Base-by-base conservation (phyloP, 2,888 invertebrate species). In the Shargacucullia verbasci region DNA sequence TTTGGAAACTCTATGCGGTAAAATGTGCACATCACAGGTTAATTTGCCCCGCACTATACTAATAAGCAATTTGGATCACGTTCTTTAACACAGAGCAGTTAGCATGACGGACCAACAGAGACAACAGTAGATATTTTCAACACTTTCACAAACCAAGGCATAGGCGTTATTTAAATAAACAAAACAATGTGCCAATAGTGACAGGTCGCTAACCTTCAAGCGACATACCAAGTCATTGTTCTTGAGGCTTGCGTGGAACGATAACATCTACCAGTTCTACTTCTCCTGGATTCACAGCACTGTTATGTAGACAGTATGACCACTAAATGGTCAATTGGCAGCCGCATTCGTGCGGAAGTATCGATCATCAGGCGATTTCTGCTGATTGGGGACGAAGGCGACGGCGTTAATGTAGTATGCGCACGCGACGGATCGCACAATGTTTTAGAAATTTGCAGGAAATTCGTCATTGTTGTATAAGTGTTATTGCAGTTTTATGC, bases 351-450 rank as follows among this genome's bases (percentile, higher is more conserved):
- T 71, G 56, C 70, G 76, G 77, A 76, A 76, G 68, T 73, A 62
- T 63, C 70, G 69, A 74, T 77, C 61, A 75, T 66, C 39, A 49
- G 31, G 20, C 62, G 68, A 76, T 70, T 62, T 70, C 54, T 60
- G 55, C 57, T 70, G 59, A 67, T 53, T 57, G 37, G 46, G 44
- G 38, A 33, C 55, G 34, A 50, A 52, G 20, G 27, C 13, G n/a
- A 46, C 13, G 0, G 27, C 53, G 31, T 9, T 41, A 50, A 70
- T 48, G 38, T 35, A 35, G 12, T 39, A 46, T 49, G 52, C 54
- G 56, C 77, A 76, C 49, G 70, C 64, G 59, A 61, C 54, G 13
- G 34, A 20, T 14, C 29, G 40, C 11, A 29, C 35, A 57, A 12
- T 38, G 12, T 38, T 57, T 44, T 41, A 64, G 45, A 73, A 55